Conservation (phyloP, 2,113 vertebrate species). For the Dromaius novaehollandiae region DNA sequence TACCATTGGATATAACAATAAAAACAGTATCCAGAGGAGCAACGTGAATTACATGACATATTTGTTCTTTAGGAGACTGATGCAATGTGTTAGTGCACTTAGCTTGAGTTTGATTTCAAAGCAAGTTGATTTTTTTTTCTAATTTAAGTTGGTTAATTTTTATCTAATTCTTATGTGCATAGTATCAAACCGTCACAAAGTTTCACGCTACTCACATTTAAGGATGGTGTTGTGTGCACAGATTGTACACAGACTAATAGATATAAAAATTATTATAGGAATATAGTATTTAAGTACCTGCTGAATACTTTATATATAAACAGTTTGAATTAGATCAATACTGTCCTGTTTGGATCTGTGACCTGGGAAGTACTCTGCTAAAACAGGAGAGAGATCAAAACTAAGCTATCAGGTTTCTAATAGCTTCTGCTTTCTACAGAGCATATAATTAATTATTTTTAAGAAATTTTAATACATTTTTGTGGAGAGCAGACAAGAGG, state of each 20-base stretch:
- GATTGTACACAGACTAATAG: not conserved
- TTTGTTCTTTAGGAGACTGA: constrained; percentile 20
- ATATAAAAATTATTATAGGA: not conserved
- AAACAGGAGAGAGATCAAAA: not conserved
- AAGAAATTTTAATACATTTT: not conserved
- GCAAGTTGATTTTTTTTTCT: not conserved
- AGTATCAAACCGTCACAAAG: not conserved
- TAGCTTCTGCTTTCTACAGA: not conserved
- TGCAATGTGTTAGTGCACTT: not conserved
- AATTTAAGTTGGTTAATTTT: not conserved
- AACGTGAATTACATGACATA: not conserved
- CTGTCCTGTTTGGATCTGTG: not conserved
- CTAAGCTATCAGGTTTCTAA: not conserved
- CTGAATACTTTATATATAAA: not conserved
- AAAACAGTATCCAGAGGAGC: constrained; percentile 26
- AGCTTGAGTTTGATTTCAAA: not conserved
- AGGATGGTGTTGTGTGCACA: not conserved
- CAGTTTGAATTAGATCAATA: not conserved
- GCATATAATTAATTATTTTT: not conserved
- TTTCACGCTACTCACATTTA: not conserved
- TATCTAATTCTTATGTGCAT: too few species aligned
- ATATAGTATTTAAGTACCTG: not conserved
- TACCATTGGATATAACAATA: constrained; percentile 60
- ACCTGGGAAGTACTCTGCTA: not conserved
- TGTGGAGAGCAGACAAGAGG: too few species aligned